These are phyloP conservation scores for Odobenus rosmarus DNA, from an alignment of 2,113 vertebrate genomes.

Conservation along the genomic window DNA sequence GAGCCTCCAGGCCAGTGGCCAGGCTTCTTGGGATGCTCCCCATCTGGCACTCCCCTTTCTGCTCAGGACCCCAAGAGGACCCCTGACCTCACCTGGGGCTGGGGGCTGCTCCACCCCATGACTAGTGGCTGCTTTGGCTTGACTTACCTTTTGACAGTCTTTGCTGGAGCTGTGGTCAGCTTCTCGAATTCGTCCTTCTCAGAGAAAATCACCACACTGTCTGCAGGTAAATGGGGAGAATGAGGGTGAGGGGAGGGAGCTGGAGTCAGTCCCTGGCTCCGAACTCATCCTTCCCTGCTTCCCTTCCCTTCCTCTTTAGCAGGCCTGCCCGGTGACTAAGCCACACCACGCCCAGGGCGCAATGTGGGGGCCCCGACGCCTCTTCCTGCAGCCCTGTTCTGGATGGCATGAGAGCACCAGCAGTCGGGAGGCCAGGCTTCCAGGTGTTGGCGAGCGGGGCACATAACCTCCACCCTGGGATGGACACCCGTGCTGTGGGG, in stretches of 20 bases:
- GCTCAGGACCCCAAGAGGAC: neutral
- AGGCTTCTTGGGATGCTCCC: neutral
- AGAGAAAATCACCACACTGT: conserved; percentile 95
- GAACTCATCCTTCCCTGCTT: neutral
- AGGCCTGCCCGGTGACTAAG: conserved; percentile 5
- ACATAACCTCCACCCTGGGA: neutral
- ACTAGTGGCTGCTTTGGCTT: neutral
- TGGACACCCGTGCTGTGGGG: neutral
- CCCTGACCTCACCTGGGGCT: too few species aligned
- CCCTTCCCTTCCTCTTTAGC: neutral
- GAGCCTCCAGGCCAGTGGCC: neutral
- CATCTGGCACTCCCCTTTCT: neutral
- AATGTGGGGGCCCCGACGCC: neutral
- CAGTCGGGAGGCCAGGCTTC: neutral
- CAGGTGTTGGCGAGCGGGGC: neutral
- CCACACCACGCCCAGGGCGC: neutral
- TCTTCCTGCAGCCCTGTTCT: neutral
- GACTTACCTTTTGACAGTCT: conserved; percentile 93
- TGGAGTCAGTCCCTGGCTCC: neutral
- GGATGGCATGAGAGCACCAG: neutral
- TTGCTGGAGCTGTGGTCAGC: conserved; percentile 92
- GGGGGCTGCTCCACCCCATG: too few species aligned
- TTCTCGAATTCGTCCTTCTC: conserved; percentile 99
- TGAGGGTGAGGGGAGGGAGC: neutral
- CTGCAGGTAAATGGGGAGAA: conserved; percentile 81